phyloP scores from a whole-genome alignment of 2,888 invertebrate species.

The Meteorus cinctellus region DNA sequence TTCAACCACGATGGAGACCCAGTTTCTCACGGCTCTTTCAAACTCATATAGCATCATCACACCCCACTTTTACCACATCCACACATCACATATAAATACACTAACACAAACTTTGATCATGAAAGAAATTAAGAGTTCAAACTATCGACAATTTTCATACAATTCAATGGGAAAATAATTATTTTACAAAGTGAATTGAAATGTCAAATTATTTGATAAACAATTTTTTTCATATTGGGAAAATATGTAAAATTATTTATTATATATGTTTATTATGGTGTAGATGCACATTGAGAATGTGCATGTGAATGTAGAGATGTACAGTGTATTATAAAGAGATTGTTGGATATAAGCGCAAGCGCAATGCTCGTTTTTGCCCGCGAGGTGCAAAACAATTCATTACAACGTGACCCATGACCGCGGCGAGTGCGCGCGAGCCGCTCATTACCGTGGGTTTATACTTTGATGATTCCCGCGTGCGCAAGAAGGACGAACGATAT shows the following conservation, averaged over 20 bases:
- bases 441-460: conserved; percentile 66
- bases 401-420: conserved; percentile 66
- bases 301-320: neutral
- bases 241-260: neutral
- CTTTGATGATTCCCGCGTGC: conserved; percentile 65
- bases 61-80: neutral
- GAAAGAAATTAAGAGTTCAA: too few species aligned
- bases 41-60: conserved; percentile 19
- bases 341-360: conserved; percentile 22
- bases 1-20: conserved; percentile 51
- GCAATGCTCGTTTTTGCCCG: conserved; percentile 56
- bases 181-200: too few species aligned
- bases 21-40: conserved; percentile 50
- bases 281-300: neutral
- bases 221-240: too few species aligned
- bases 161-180: too few species aligned
- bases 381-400: conserved; percentile 72
- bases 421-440: conserved; percentile 63
- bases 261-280: neutral
- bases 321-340: conserved; percentile 11
- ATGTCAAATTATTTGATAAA: too few species aligned
- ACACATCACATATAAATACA: too few species aligned
- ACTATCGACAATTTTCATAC: too few species aligned
- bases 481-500: neutral
- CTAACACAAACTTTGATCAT: too few species aligned